phyloP scores from a whole-genome alignment of 2,797 vertebrate species.

The Pelodytes ibericus region DNA sequence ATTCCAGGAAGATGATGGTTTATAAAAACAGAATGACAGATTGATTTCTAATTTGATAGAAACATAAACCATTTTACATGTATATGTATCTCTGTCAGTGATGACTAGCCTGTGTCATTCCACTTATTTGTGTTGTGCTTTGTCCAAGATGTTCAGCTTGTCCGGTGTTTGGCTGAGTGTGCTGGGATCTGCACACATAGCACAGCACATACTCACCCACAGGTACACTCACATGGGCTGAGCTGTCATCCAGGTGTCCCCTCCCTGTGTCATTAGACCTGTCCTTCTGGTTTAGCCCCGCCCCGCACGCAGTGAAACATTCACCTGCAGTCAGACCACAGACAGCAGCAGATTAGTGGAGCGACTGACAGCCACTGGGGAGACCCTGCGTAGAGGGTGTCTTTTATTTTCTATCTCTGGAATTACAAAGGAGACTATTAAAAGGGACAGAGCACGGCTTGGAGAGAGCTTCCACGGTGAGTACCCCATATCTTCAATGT shows the following conservation, averaged over 20 bases:
- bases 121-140: too few relatives aligned
- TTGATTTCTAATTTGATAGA: too few relatives aligned
- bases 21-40: neutral
- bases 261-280: constrained; percentile 44
- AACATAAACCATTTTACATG: too few relatives aligned
- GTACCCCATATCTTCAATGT: constrained; percentile 7
- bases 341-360: constrained; percentile 27
- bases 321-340: constrained; percentile 36
- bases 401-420: constrained; percentile 19
- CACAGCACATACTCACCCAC: neutral
- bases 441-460: neutral
- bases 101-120: too few relatives aligned
- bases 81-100: too few relatives aligned
- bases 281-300: constrained; percentile 54
- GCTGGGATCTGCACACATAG: neutral
- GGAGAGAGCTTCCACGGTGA: constrained; percentile 23
- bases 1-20: neutral
- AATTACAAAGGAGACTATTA: constrained; percentile 25
- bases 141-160: too few relatives aligned
- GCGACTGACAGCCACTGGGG: constrained; percentile 21
- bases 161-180: neutral
- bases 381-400: neutral
- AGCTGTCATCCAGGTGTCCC: constrained; percentile 29
- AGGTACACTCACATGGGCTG: constrained; percentile 9
- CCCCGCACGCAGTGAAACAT: constrained; percentile 30